Conservation (phyloP, 2,888 invertebrate genomes). For the Oscheius onirici region DNA sequence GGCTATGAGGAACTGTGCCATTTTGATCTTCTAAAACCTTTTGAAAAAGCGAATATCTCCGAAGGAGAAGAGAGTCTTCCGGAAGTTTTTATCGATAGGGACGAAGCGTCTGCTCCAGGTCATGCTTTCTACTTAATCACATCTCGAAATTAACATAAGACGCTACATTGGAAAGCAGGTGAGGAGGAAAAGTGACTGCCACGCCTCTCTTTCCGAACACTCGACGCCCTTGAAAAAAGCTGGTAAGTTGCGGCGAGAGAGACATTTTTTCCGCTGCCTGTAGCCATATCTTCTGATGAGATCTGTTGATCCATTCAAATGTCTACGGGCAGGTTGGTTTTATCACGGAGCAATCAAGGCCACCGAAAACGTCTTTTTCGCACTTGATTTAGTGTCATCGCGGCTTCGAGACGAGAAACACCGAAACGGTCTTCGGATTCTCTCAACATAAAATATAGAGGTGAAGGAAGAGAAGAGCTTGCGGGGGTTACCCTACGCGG, state of each 20-base stretch:
- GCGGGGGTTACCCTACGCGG: constrained; percentile 22
- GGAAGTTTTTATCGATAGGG: too few species aligned
- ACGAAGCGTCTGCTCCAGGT: too few species aligned
- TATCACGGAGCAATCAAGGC: constrained; percentile 27
- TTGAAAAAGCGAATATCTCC: too few species aligned
- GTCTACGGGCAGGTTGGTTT: background rate
- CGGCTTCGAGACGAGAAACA: constrained; percentile 7
- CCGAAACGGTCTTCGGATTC: too few species aligned
- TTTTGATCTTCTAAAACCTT: too few species aligned
- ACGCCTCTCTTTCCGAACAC: too few species aligned
- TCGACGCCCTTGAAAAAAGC: constrained; percentile 2
- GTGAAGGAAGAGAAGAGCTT: constrained; percentile 8
- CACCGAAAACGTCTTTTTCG: constrained; percentile 26
- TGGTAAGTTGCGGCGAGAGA: constrained; percentile 7
- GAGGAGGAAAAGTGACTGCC: too few species aligned
- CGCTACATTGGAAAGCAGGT: too few species aligned
- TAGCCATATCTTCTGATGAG: background rate
- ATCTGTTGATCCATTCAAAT: constrained; percentile 13
- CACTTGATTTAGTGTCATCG: constrained; percentile 27
- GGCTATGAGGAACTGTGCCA: too few species aligned
- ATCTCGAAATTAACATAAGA: too few species aligned
- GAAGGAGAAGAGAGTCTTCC: too few species aligned
- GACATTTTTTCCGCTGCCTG: background rate
- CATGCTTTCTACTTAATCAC: too few species aligned
- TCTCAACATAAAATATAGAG: background rate